phyloP scores from a whole-genome alignment of 1,140 invertebrate species.

The Anagrus nilaparvatae region DNA sequence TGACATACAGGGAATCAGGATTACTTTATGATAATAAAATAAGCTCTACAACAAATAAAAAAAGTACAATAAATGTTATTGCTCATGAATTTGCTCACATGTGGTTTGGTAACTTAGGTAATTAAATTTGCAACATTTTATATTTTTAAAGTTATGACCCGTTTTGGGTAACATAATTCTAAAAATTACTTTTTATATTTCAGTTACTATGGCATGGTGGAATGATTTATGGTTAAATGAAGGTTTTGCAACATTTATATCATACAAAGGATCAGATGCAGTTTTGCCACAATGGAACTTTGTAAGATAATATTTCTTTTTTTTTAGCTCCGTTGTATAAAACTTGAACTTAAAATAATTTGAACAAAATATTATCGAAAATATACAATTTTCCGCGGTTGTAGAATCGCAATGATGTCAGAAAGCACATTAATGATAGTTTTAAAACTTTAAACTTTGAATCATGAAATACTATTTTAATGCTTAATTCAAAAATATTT shows the following conservation, averaged over 20 bases:
- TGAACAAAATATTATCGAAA: too few species aligned
- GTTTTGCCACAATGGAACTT: slow-evolving; percentile 74
- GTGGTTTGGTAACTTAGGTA: slow-evolving; percentile 84
- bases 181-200: slow-evolving; percentile 27
- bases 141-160: slow-evolving; percentile 2
- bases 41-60: slow-evolving; percentile 64
- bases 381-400: too few species aligned
- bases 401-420: too few species aligned
- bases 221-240: slow-evolving; percentile 88
- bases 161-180: too few species aligned
- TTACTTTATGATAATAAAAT: slow-evolving; percentile 60
- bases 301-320: slow-evolving; percentile 43
- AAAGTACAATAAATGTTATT: slow-evolving; percentile 69
- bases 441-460: too few species aligned
- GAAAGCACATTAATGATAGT: too few species aligned
- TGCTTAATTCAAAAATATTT: too few species aligned
- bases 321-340: too few species aligned
- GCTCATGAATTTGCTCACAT: slow-evolving; percentile 88
- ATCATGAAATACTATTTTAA: too few species aligned
- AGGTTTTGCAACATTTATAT: slow-evolving; percentile 82
- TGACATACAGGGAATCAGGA: slow-evolving; percentile 74
- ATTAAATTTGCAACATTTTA: slow-evolving; percentile 16
- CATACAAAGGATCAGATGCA: slow-evolving; percentile 64
- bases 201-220: slow-evolving; percentile 88
- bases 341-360: too few species aligned